phyloP scores from a whole-genome alignment of 2,888 invertebrate genomes.

The Galerucella calmariensis region DNA sequence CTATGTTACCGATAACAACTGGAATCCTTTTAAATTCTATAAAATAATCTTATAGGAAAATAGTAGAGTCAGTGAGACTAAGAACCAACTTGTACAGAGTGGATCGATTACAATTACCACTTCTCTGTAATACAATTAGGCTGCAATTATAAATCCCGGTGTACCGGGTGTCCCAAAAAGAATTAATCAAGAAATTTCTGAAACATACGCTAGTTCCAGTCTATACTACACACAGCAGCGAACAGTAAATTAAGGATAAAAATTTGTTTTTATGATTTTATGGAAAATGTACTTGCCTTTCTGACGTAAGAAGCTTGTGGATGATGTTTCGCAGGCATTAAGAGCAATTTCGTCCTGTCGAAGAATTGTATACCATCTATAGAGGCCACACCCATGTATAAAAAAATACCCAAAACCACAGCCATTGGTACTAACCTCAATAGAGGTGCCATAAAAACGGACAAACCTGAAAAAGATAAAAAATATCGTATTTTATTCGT shows the following conservation, averaged over 20 bases:
- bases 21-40: neutral
- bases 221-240: too few relatives aligned
- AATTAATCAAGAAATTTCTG: too few relatives aligned
- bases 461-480: slow-evolving; percentile 67
- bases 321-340: slow-evolving; percentile 97
- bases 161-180: too few relatives aligned
- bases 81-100: too few relatives aligned
- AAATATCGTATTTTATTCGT: neutral
- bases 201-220: too few relatives aligned
- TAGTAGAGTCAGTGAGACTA: too few relatives aligned
- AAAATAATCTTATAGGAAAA: neutral
- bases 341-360: slow-evolving; percentile 86
- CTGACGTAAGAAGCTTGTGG: slow-evolving; percentile 90
- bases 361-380: slow-evolving; percentile 95
- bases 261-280: neutral
- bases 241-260: too few relatives aligned
- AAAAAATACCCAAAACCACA: slow-evolving; percentile 96
- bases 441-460: slow-evolving; percentile 84
- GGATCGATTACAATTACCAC: too few relatives aligned
- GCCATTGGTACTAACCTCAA: slow-evolving; percentile 89
- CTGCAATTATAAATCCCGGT: too few relatives aligned
- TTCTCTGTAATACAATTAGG: too few relatives aligned
- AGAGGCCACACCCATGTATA: slow-evolving; percentile 96
- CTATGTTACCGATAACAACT: slow-evolving; percentile 1
- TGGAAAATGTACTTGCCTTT: slow-evolving; percentile 71